A percentile compares a stretch with the other conserved stretches of the same genome.
phyloP scores from a whole-genome alignment of 2,113 vertebrate species.

The Podocnemis expansa region DNA sequence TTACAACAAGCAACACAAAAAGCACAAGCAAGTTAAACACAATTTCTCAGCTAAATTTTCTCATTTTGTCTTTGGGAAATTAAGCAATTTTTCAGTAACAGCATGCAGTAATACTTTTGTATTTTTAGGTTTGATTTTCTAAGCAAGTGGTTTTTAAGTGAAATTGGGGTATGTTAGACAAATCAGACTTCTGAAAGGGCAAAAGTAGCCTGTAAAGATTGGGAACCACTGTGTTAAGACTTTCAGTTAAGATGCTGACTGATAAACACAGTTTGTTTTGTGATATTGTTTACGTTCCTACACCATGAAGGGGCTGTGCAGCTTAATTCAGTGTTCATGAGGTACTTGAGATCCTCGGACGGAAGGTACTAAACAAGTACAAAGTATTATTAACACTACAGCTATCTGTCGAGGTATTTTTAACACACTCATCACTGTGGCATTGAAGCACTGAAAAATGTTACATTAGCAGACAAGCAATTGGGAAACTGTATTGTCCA shows the following conservation, averaged over 20 bases:
- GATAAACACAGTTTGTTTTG: slow-evolving; percentile 10
- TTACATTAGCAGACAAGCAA: neutral
- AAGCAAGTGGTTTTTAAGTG: too few relatives aligned
- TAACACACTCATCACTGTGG: neutral
- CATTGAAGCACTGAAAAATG: neutral
- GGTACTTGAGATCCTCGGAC: neutral
- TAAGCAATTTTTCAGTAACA: too few relatives aligned
- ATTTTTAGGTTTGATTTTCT: too few relatives aligned
- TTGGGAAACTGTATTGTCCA: neutral
- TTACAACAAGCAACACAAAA: too few relatives aligned
- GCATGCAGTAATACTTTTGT: too few relatives aligned
- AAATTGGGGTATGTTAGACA: too few relatives aligned
- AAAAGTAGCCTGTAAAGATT: too few relatives aligned
- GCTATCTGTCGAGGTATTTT: neutral
- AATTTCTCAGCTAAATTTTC: too few relatives aligned
- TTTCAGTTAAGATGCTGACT: neutral
- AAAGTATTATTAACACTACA: neutral
- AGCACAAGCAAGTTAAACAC: too few relatives aligned
- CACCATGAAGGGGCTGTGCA: neutral
- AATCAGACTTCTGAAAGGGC: too few relatives aligned
- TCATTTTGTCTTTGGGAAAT: too few relatives aligned
- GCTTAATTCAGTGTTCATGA: neutral
- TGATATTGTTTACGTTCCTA: slow-evolving; percentile 11
- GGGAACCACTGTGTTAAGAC: neutral
- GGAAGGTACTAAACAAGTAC: neutral